Base-by-base conservation (phyloP, 2,888 invertebrate genomes). In the Sycophila texana region DNA sequence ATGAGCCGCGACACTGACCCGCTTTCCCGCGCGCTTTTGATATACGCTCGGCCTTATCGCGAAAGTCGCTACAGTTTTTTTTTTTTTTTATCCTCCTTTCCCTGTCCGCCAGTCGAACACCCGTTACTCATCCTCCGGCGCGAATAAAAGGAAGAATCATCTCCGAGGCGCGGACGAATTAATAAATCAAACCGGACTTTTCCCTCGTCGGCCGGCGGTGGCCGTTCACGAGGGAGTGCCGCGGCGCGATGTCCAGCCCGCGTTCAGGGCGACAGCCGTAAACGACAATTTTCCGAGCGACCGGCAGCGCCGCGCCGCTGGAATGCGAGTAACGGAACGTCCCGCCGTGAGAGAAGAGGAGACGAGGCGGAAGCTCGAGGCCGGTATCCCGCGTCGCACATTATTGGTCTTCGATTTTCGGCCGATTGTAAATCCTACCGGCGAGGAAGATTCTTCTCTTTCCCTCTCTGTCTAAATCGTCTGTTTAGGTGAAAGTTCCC, bases 281-380 rank as follows among this genome's bases (percentile, higher is more conserved):
- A 72, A 66, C 66, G 77, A 77, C 77, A 72, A 77, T 77, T 77
- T 77, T 77, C 72, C 30, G 26, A 26, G 7, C 63, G 63, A 30
- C 58, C 10, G 39, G 26, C n/a, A 12, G 66, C 58, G 30, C 60
- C 18, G 60, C 14, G 57, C 47, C 22, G 53, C 10, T 20, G 78
- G 78, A 79, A 79, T 79, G 74, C 39, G 39, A 10, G 39, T 79
- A 79, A 79, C 79, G 79, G 79, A 75, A 79, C 65, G 18, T 26
- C 39, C 14, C 13, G 22, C 58, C 55, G 78, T 73, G 73, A 61
- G 78, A 78, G 78, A 66, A n/a, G 39, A 22, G 2, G 63, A 73
- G 63, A 53, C 47, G 39, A 12, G 63, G 67, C 55, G 57, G 71
- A 76, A 70, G 51, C 65, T 16, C 57, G 16, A 20, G 20, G 39